Conservation (phyloP, 2,888 invertebrate genomes). For the Argynnis bischoffii region DNA sequence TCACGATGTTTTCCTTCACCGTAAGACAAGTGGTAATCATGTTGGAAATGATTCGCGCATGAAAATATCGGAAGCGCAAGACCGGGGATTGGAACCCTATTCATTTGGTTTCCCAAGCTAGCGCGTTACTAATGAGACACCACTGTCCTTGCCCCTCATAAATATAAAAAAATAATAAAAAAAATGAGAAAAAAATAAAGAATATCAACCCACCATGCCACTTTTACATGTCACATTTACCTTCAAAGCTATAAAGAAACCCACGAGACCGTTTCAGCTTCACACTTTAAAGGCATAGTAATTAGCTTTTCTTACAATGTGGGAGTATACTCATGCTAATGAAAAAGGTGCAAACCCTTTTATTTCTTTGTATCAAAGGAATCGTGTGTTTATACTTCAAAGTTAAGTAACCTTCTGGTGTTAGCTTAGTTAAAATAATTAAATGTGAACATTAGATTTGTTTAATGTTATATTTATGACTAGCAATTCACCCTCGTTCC, state of each 20-base stretch:
- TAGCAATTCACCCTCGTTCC: too few species aligned
- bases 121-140: too few species aligned
- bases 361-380: conserved; percentile 2
- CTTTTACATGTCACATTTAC: not conserved
- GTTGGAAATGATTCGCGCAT: too few species aligned
- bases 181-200: not conserved
- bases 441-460: too few species aligned
- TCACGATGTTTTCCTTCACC: too few species aligned
- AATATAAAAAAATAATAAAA: too few species aligned
- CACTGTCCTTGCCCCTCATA: too few species aligned
- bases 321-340: conserved; percentile 10
- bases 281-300: conserved; percentile 10
- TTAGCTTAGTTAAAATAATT: conserved; percentile 7
- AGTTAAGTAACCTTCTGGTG: not conserved
- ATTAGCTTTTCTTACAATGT: conserved; percentile 18
- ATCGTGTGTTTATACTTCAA: conserved; percentile 3
- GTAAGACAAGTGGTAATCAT: too few species aligned
- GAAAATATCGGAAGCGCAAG: too few species aligned
- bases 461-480: too few species aligned
- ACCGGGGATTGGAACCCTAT: too few species aligned
- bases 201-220: conserved; percentile 6
- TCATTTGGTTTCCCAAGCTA: too few species aligned
- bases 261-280: conserved; percentile 8
- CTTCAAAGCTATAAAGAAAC: conserved; percentile 11
- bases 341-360: conserved; percentile 14